Conservation (phyloP, 2,888 invertebrate species). For the Synergus itoensis region DNA sequence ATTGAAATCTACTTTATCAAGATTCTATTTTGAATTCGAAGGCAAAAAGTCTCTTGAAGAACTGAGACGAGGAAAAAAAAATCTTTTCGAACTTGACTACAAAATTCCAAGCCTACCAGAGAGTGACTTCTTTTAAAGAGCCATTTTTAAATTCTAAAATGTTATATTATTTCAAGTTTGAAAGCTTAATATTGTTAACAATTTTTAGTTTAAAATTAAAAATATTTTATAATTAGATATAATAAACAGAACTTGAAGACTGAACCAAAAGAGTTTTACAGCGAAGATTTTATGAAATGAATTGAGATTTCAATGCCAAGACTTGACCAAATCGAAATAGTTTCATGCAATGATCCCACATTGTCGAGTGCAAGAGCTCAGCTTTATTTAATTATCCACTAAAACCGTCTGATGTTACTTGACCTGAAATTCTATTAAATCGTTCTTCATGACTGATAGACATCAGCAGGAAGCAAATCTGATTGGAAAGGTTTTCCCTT, state of each 20-base stretch:
- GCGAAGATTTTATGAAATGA: neutral
- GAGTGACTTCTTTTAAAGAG: too few species aligned
- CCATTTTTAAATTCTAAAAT: too few species aligned
- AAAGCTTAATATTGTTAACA: too few species aligned
- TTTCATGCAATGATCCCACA: conserved; percentile 6
- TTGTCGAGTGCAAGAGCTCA: conserved; percentile 34
- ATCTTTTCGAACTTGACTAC: too few species aligned
- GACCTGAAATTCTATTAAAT: conserved; percentile 38
- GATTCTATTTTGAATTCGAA: neutral
- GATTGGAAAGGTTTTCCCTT: neutral
- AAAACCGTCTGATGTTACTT: conserved; percentile 35
- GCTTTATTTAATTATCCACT: conserved; percentile 40
- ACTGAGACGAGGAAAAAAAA: too few species aligned
- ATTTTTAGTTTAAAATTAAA: neutral
- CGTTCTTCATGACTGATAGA: conserved; percentile 33
- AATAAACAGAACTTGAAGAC: neutral
- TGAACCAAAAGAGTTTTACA: neutral
- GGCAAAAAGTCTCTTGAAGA: neutral
- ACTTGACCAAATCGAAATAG: conserved; percentile 4
- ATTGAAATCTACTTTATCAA: conserved; percentile 24
- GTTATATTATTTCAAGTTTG: too few species aligned
- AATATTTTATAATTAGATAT: neutral
- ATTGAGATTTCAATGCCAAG: neutral
- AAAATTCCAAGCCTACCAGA: too few species aligned
- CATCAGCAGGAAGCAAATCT: conserved; percentile 29